phyloP scores from a whole-genome alignment of 2,113 vertebrate genomes.

The Struthio camelus region DNA sequence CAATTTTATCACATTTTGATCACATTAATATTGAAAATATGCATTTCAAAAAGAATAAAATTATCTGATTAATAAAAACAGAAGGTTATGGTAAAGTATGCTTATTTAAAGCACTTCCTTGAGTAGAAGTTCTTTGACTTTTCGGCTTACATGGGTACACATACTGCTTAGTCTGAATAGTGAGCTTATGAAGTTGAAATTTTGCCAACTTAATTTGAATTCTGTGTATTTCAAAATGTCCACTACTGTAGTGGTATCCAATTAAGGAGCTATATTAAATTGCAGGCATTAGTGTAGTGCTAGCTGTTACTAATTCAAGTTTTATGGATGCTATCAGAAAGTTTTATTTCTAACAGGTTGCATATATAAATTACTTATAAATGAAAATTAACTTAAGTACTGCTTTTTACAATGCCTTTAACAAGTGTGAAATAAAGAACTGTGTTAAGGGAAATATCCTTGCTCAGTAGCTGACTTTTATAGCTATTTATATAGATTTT shows the following conservation, averaged over 20 bases:
- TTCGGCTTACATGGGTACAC: neutral
- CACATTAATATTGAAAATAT: neutral
- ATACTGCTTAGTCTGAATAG: neutral
- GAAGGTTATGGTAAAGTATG: neutral
- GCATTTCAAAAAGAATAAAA: neutral
- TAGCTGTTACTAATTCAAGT: slow-evolving; percentile 59
- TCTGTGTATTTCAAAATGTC: slow-evolving; percentile 30
- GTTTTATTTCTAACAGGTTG: slow-evolving; percentile 65
- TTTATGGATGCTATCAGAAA: slow-evolving; percentile 47
- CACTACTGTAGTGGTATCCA: neutral
- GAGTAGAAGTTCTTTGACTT: neutral
- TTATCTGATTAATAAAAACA: neutral
- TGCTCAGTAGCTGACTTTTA: slow-evolving; percentile 16
- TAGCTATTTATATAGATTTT: slow-evolving; percentile 6
- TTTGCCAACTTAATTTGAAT: slow-evolving; percentile 42
- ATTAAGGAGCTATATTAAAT: slow-evolving; percentile 45
- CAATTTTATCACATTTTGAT: neutral
- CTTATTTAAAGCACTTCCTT: neutral
- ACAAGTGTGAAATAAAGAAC: slow-evolving; percentile 41
- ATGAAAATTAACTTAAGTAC: slow-evolving; percentile 34
- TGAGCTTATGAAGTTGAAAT: neutral
- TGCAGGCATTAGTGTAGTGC: neutral
- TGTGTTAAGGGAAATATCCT: neutral
- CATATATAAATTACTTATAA: slow-evolving; percentile 55
- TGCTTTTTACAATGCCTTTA: slow-evolving; percentile 33